Percentiles rank a stretch among this genome's conserved stretches.
These are phyloP conservation scores for Chalcosyrphus nemorum DNA, from an alignment of 2,888 invertebrate genomes.

Conservation along the genomic window DNA sequence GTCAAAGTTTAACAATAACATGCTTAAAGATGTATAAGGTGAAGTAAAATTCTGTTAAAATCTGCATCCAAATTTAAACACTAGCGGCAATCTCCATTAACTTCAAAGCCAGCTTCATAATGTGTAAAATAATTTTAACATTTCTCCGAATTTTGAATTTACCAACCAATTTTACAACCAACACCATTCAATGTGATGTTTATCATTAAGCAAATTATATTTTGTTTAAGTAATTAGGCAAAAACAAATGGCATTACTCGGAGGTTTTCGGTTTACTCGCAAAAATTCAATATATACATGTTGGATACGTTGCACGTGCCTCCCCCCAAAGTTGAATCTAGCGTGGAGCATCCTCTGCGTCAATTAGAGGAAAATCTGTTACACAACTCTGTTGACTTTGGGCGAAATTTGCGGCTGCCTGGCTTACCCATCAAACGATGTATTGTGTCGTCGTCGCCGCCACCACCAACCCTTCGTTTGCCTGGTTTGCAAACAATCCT, in stretches of 20 bases:
- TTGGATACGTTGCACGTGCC: neutral
- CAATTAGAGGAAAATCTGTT: slow-evolving; percentile 16
- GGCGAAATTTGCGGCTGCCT: neutral
- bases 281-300: neutral
- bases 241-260: neutral
- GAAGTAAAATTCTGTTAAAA: no score
- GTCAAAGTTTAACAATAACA: no score
- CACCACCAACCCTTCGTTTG: neutral
- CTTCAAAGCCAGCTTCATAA: no score
- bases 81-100: no score
- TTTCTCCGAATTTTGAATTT: neutral
- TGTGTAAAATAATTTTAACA: neutral
- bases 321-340: no score
- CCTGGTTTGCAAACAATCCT: neutral
- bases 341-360: no score
- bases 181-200: neutral
- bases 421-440: slow-evolving; percentile 22
- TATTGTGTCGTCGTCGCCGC: no score
- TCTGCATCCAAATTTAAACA: no score
- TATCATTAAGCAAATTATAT: slow-evolving; percentile 15
- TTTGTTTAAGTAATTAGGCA: slow-evolving; percentile 11
- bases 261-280: neutral
- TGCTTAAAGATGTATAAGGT: no score
- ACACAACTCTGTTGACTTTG: slow-evolving; percentile 16
- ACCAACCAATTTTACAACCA: no score